These are phyloP conservation scores for Spea bombifrons DNA, from an alignment of 2,113 vertebrate species.

Conservation along the genomic window DNA sequence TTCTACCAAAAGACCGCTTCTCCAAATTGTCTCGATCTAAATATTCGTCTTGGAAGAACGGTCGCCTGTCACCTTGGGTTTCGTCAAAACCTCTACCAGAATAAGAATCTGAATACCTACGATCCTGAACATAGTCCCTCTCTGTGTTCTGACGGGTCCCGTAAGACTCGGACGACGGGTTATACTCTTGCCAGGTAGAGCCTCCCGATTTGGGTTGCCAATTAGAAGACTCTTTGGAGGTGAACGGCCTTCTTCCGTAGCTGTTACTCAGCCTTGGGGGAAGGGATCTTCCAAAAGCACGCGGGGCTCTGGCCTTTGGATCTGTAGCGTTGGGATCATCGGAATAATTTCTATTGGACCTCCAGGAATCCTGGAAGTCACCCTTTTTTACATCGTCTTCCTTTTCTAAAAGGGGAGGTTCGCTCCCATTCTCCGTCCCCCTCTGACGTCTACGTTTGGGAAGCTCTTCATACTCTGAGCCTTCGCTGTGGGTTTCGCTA, in stretches of 20 bases:
- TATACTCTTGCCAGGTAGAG: constrained; percentile 76
- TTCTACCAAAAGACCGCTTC: constrained; percentile 80
- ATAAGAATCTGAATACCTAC: constrained; percentile 73
- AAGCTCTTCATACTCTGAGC: constrained; percentile 93
- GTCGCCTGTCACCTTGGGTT: constrained; percentile 64
- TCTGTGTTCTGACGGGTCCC: constrained; percentile 72
- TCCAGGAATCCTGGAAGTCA: constrained; percentile 85
- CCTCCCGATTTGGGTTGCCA: constrained; percentile 77
- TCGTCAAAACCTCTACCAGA: constrained; percentile 76
- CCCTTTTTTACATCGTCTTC: constrained; percentile 73
- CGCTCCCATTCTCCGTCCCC: constrained; percentile 74
- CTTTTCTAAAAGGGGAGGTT: constrained; percentile 57
- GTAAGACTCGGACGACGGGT: constrained; percentile 60
- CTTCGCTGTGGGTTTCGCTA: constrained; percentile 90
- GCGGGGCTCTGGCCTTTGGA: constrained; percentile 64
- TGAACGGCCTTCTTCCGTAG: constrained; percentile 75
- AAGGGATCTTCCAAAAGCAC: constrained; percentile 80
- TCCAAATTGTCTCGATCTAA: constrained; percentile 79
- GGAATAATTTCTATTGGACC: constrained; percentile 83
- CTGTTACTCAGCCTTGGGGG: constrained; percentile 85
- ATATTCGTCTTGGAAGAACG: constrained; percentile 72
- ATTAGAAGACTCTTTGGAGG: constrained; percentile 73
- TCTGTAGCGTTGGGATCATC: constrained; percentile 77
- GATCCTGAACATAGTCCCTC: constrained; percentile 76
- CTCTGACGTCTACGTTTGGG: constrained; percentile 89